Percentiles rank a stretch among this genome's conserved stretches.
Conservation (phyloP, 2,888 invertebrate species). For the Leucophora obtusa region DNA sequence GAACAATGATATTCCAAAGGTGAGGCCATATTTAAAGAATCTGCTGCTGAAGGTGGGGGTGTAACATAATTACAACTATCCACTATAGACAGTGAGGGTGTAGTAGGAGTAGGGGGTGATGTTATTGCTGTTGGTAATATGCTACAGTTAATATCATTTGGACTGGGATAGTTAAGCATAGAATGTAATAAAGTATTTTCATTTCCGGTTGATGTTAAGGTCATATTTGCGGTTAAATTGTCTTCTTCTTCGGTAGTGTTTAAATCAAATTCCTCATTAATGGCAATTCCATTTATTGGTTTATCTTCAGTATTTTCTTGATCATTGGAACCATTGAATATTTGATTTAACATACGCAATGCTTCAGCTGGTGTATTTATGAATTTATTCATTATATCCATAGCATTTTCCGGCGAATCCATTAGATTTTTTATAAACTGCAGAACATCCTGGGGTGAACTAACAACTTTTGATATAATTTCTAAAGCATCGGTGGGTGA, state of each 20-base stretch:
- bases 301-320: not conserved
- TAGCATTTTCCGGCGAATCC: conserved; percentile 78
- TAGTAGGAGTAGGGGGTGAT: conserved; percentile 23
- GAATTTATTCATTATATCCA: conserved; percentile 79
- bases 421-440: conserved; percentile 78
- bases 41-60: conserved; percentile 36
- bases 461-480: conserved; percentile 78
- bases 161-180: conserved; percentile 69
- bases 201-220: conserved; percentile 33
- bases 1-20: conserved; percentile 32
- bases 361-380: conserved; percentile 78
- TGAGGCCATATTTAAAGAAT: conserved; percentile 40
- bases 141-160: conserved; percentile 33
- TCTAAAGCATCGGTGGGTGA: conserved; percentile 79
- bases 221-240: not conserved
- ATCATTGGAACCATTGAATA: conserved; percentile 72
- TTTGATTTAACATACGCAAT: conserved; percentile 76
- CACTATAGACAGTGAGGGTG: conserved; percentile 4
- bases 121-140: conserved; percentile 11
- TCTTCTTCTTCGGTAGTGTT: not conserved
- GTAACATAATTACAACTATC: conserved; percentile 31
- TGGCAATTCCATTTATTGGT: not conserved
- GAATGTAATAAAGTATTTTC: conserved; percentile 71
- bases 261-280: not conserved
- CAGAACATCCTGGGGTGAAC: conserved; percentile 78